Percentiles rank a stretch among this genome's conserved stretches.
Evolutionary conservation across 2,888 invertebrate species (phyloP).

Genomic region (Clanis bilineata): DNA sequence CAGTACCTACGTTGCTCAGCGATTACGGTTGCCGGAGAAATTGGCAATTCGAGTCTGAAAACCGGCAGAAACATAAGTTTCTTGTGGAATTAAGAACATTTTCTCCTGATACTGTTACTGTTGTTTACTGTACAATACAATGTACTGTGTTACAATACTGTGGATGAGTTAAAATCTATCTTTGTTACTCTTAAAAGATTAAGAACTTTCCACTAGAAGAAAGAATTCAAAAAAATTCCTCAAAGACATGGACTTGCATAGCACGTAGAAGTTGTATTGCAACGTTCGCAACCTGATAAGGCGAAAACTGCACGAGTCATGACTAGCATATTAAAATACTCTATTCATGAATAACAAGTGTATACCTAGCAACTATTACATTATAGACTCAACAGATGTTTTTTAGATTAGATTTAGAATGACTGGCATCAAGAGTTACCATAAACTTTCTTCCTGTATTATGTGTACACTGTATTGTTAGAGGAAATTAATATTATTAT

Average conservation of each 20-base stretch:
- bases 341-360: not conserved
- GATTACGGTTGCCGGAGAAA: no score
- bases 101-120: no score
- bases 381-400: not conserved
- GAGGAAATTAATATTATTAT: not conserved
- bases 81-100: no score
- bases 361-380: not conserved
- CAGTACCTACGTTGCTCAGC: no score
- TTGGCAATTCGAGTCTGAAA: no score
- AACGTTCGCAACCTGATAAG: slow-evolving; percentile 2
- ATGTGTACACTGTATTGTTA: no score
- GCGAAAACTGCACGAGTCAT: not conserved
- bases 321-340: slow-evolving; percentile 1
- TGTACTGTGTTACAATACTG: no score
- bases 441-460: not conserved
- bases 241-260: not conserved
- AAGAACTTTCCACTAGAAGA: not conserved
- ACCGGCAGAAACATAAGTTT: no score
- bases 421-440: not conserved
- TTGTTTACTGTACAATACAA: no score
- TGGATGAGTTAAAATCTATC: no score
- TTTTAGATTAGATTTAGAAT: not conserved
- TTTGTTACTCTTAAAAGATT: no score
- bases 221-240: not conserved
- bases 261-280: not conserved